Evolutionary conservation across 1,140 invertebrate species (phyloP).

Genomic region (Brachionus plicatilis): DNA sequence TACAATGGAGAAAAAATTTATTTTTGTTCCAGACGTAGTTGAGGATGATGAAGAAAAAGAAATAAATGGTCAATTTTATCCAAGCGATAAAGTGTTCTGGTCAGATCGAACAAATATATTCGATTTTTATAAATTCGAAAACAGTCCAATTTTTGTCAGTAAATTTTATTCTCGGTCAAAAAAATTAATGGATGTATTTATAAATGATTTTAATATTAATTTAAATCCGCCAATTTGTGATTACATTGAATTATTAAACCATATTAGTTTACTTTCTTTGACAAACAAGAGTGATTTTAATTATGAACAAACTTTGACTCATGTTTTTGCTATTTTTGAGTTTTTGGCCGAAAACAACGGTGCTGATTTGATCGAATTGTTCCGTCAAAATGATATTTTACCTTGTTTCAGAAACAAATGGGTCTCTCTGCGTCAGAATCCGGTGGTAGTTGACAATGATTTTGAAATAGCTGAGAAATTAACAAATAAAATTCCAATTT

Average conservation of each 20-base stretch:
- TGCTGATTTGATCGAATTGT: background rate
- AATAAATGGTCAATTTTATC: background rate
- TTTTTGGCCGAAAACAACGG: background rate
- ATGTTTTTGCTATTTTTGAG: background rate
- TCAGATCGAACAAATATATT: slow-evolving; percentile 6
- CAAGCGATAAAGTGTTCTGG: background rate
- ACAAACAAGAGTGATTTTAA: background rate
- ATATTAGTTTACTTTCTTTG: background rate
- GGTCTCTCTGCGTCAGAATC: background rate
- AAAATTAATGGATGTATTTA: background rate
- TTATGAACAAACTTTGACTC: background rate
- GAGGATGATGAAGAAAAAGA: background rate
- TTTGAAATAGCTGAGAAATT: slow-evolving; percentile 7
- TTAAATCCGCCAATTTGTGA: background rate
- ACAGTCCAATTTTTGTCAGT: background rate
- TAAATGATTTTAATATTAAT: background rate
- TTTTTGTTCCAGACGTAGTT: background rate
- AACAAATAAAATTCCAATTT: background rate
- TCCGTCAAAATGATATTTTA: background rate
- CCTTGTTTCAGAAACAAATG: slow-evolving; percentile 21
- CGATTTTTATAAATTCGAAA: background rate
- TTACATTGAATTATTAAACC: background rate
- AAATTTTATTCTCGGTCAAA: background rate
- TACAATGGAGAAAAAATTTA: background rate
- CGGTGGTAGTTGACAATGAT: background rate